phyloP scores from a whole-genome alignment of 2,113 vertebrate species.

The Microtus ochrogaster region DNA sequence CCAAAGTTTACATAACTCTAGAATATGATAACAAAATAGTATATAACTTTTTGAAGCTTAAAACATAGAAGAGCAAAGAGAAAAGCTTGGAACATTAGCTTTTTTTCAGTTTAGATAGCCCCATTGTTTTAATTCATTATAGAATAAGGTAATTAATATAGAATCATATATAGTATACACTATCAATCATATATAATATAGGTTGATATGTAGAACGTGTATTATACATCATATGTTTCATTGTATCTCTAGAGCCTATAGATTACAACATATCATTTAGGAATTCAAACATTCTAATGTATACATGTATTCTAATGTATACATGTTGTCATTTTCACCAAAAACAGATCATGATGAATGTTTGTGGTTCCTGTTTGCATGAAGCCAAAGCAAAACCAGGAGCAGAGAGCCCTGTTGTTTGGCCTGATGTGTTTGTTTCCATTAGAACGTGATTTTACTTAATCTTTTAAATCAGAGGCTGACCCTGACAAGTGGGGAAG shows the following conservation, averaged over 20 bases:
- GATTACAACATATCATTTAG: neutral
- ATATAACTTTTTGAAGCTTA: neutral
- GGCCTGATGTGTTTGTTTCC: neutral
- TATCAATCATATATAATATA: neutral
- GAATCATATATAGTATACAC: neutral
- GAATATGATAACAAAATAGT: neutral
- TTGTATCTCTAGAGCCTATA: neutral
- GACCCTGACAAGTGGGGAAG: neutral
- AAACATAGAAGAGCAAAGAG: neutral
- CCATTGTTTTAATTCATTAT: neutral
- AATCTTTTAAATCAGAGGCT: neutral
- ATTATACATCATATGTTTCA: neutral
- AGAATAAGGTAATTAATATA: neutral
- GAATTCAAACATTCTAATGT: slow-evolving; percentile 5
- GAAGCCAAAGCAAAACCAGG: neutral
- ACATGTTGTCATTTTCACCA: neutral
- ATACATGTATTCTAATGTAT: neutral
- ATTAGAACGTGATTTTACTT: neutral
- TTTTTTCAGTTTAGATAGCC: neutral
- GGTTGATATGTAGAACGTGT: neutral
- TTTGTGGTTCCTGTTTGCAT: neutral
- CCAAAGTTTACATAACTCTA: neutral
- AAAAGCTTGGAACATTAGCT: neutral
- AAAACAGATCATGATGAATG: neutral
- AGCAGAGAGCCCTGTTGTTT: neutral